phyloP scores from a whole-genome alignment of 2,888 invertebrate genomes.

The Gymnocheta viridis region DNA sequence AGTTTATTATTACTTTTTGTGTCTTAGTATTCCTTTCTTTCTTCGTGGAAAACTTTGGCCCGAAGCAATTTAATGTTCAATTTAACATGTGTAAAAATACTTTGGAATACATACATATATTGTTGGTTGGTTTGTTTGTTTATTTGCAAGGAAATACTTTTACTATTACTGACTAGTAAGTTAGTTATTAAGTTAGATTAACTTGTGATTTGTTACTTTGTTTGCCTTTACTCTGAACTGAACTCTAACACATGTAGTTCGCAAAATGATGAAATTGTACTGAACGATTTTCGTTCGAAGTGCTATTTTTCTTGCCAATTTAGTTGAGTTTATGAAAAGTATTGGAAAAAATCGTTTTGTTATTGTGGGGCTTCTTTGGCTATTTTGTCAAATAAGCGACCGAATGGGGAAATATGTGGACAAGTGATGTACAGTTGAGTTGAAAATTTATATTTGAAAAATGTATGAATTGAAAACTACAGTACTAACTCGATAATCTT shows the following conservation, averaged over 20 bases:
- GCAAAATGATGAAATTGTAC: slow-evolving; percentile 56
- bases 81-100: slow-evolving; percentile 50
- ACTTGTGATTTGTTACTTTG: slow-evolving; percentile 61
- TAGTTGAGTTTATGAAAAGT: slow-evolving; percentile 48
- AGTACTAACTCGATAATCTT: no score
- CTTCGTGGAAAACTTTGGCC: slow-evolving; percentile 28
- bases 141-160: slow-evolving; percentile 52
- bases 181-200: slow-evolving; percentile 55
- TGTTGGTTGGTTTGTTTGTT: not conserved
- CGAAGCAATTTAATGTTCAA: slow-evolving; percentile 46
- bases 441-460: not conserved
- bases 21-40: not conserved
- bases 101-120: not conserved
- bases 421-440: not conserved
- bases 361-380: slow-evolving; percentile 64
- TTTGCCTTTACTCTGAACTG: slow-evolving; percentile 37
- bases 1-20: slow-evolving; percentile 18
- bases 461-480: not conserved
- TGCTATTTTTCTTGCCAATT: slow-evolving; percentile 44
- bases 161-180: slow-evolving; percentile 21
- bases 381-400: slow-evolving; percentile 36
- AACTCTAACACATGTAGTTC: slow-evolving; percentile 53
- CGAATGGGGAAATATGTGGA: not conserved
- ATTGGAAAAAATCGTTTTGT: slow-evolving; percentile 62
- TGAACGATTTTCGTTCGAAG: slow-evolving; percentile 50